A percentile compares a stretch with the other conserved stretches of the same genome.
Conservation (phyloP, 2,888 invertebrate genomes). For the Chesias legatella region DNA sequence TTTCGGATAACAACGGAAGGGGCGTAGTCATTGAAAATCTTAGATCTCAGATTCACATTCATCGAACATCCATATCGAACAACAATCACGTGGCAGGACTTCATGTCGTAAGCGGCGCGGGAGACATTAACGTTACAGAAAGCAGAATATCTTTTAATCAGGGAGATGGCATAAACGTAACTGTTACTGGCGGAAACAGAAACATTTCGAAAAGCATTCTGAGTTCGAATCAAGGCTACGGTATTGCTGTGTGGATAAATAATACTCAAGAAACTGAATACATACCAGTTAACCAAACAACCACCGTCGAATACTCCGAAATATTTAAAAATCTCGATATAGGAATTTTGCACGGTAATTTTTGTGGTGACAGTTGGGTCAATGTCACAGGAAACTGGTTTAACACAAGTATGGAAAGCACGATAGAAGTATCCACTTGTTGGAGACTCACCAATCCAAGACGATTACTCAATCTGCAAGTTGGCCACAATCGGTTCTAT, state of each 20-base stretch:
- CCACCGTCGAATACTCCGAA: constrained; percentile 91
- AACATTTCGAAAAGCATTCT: constrained; percentile 94
- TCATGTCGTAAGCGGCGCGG: constrained; percentile 93
- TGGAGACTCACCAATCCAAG: constrained; percentile 82
- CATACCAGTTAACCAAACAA: constrained; percentile 90
- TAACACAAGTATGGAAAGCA: constrained; percentile 88
- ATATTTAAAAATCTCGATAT: constrained; percentile 93
- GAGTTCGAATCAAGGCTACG: constrained; percentile 93
- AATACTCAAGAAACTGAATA: constrained; percentile 89
- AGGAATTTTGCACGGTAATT: constrained; percentile 96
- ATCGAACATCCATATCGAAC: constrained; percentile 89
- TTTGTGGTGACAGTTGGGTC: constrained; percentile 90
- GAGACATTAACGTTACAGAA: constrained; percentile 95
- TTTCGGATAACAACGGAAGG: constrained; percentile 94
- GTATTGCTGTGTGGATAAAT: constrained; percentile 94
- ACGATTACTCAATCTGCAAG: constrained; percentile 83
- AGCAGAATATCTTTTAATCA: constrained; percentile 94
- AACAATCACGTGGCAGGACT: constrained; percentile 95
- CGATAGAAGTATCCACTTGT: constrained; percentile 91
- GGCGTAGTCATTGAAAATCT: constrained; percentile 97
- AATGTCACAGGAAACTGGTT: constrained; percentile 97
- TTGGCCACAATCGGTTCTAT: constrained; percentile 92
- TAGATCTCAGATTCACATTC: constrained; percentile 92
- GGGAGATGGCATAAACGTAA: constrained; percentile 97
- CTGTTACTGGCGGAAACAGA: constrained; percentile 95